Evolutionary conservation across 2,113 vertebrate genomes (phyloP), one percentile per base, ranked within the genome.

Genomic region (Atrichornis clamosus): DNA sequence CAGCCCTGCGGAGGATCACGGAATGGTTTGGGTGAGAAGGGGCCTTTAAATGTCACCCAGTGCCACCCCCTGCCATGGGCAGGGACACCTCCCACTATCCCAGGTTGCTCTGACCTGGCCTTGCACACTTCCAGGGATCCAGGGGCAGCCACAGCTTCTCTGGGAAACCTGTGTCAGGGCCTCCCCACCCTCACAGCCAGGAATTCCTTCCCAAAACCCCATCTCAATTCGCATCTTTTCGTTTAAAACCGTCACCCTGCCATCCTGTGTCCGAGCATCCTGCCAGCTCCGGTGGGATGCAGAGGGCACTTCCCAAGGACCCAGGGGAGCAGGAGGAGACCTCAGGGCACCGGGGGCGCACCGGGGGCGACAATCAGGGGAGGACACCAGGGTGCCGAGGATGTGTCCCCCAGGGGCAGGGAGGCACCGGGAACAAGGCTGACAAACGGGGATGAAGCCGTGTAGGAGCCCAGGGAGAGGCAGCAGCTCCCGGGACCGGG

Each of bases 311-410:
- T 27, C 49, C 53, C 21, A 7, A 39, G 47, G 15, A 10, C 30
- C 46, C 15, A 3, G 1, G 1, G 2, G 32, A 6, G 58, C 53
- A 11, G 65, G 59, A 64, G 60, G 58, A 37, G n/a, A 24, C 49
- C 39, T 42, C 52, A 14, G 32, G 52, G 35, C 5, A 1, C 24
- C 1, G 6, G 30, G n/a, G 39, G 15, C 56, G 39, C 32, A 2
- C 4, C 4, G 2, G 24, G 19, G 28, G 65, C 37, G 80, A 3
- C 46, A 24, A 2, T 28, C 1, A 6, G 16, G n/a, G 2, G 3
- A 47, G 27, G 41, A 26, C 21, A 59, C 1, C 46, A 65, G 52
- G 28, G 27, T 20, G 27, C 42, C 5, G 9, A 59, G 65, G 23
- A 15, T 9, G 13, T 0, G 32, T 9, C 18, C 14, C 5, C 7